Evolutionary conservation across 2,888 invertebrate species (phyloP), one percentile per base, ranked within the genome.

Genomic region (Entomobrya multifasciata): DNA sequence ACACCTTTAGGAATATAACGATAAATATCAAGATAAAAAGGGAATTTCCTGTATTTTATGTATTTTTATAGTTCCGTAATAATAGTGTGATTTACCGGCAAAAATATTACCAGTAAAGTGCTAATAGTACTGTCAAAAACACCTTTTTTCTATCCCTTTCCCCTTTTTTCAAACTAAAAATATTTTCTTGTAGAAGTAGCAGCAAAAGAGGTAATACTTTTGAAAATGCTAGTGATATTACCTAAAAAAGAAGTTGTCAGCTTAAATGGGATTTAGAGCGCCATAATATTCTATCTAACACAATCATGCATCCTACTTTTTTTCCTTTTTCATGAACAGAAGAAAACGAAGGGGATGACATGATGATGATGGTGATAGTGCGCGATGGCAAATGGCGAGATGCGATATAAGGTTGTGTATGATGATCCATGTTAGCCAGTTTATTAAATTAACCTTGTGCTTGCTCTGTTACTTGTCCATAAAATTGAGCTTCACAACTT

Each of bases 381-480:
- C n/a, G n/a, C n/a, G n/a, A n/a, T n/a, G n/a, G n/a, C n/a, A n/a
- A n/a, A n/a, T 62, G 30, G n/a, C n/a, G n/a, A n/a, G n/a, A 3
- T 1, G 62, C 15, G 62, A 13, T 62, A 13, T 25, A 13, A 27
- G 30, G 49, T 8, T 15, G 27, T 27, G 72, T n/a, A 49, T 47
- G 72, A 47, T 72, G 72, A 72, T 72, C 72, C 72, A 72, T 72
- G 47, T 72, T 72, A 22, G 30, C n/a, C 62, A 78, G 44, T 55
- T 78, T 78, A 78, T 78, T 78, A 78, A 78, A 78, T 78, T 78
- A 78, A 78, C 60, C 78, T 78, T 60, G 60, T 27, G 27, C 27
- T 41, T 41, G 27, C 27, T 62, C 49, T 6, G 25, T 47, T 20
- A n/a, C n/a, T 44, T 41, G 36, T 27, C 67, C 22, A 36, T 44